Base-by-base conservation (phyloP, 2,113 vertebrate genomes). In the Paramormyrops kingsleyae region DNA sequence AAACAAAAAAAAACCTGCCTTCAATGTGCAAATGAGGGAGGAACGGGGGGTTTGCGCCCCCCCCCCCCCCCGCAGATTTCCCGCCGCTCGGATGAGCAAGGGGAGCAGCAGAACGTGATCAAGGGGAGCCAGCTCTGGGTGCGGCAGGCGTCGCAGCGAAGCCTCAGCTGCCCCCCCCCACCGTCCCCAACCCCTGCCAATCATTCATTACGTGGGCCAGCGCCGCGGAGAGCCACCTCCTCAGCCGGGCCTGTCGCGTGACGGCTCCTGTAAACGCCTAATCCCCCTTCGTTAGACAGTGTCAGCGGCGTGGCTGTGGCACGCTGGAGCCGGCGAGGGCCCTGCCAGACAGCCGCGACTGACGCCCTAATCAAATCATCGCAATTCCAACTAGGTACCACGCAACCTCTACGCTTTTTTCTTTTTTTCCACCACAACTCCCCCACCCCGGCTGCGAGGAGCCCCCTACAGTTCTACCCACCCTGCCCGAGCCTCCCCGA, bases 11-110 rank as follows among this genome's bases (percentile, higher is more conserved):
- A 97, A 66, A 12, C n/a, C 70, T 97, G 97, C 96, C 97, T 99
- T 97, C 97, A 98, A 99, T 98, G 98, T 99, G 97, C 97, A 99
- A 99, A 99, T 99, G 97, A 98, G 97, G 97, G 96, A 96, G 97
- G 96, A 97, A 97, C 97, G 10, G 97, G n/a, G n/a, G 12, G 9
- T 35, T 35, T 83, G 35, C 27, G n/a, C n/a, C n/a, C 12, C 31
- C 35, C 9, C 66, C 31, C 47, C 27, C 31, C 80, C 19, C 19
- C 3, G 15, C 97, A 96, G 97, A 97, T 97, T 97, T 97, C 94
- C 96, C 96, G 97, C 95, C 97, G 95, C 95, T 95, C 94, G 96
- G 97, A 97, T 96, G 97, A 98, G 97, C 95, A 96, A 95, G 96
- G 95, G 96, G 96, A 96, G 94, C 94, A 92, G 93, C 96, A 96